Evolutionary conservation across 2,113 vertebrate genomes (phyloP), one percentile per base, ranked within the genome.

Genomic region (Mionectes macconnelli): DNA sequence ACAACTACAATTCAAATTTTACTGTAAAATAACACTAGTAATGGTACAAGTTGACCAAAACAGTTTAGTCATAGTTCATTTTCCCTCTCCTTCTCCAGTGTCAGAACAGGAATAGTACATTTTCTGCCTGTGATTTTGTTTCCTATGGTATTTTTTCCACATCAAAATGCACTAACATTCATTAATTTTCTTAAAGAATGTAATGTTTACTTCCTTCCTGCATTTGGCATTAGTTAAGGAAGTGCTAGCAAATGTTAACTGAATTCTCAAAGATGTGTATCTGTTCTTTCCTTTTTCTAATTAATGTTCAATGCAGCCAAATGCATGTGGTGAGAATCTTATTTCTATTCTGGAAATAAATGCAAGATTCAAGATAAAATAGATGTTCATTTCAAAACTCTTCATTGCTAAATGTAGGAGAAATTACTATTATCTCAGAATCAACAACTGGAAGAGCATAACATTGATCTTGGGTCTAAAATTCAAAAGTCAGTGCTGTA

Each of bases 161-260:
- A 45, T 56, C 82, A 68, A 64, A 91, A 57, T 4, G 2, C 24
- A 28, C 40, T 66, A 90, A 69, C n/a, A 69, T 78, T 89, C 62
- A 89, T 80, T 76, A 39, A 57, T 79, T 85, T 91, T 80, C 39
- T 50, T 80, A 23, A 86, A 78, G 56, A 91, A 63, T 39, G 9
- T 39, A 74, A 84, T 37, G 30, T 86, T 95, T 92, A 40, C 52
- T 95, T 91, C 87, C 90, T 96, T 91, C 70, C 93, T 83, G 75
- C 33, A 62, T 73, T 88, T 94, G 72, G 19, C 84, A 88, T 86
- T 74, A 77, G 42, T n/a, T 91, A 92, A 87, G 81, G 67, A 86
- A 91, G 60, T 60, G 33, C 55, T 90, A 84, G 67, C 55, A 95
- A 95, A 94, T 45, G 52, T 42, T 91, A 91, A 87, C 84, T 69